Conservation (phyloP, 1,140 invertebrate genomes). For the Achroia grisella region DNA sequence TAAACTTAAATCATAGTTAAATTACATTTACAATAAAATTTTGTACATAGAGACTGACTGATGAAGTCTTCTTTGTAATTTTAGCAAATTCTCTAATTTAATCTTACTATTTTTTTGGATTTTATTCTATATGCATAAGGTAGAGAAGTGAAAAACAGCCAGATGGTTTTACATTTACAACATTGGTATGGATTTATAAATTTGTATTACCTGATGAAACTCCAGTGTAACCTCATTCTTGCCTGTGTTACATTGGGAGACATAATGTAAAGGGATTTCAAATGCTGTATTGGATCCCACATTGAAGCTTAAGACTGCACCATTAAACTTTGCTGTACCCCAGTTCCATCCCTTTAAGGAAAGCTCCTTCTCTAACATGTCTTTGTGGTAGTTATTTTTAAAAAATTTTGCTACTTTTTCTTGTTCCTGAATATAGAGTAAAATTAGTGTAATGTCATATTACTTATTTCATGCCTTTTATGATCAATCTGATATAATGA, state of each 20-base stretch:
- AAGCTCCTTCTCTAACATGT: slow-evolving; percentile 93
- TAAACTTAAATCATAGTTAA: too few relatives aligned
- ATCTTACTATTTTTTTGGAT: too few relatives aligned
- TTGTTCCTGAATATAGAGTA: slow-evolving; percentile 82
- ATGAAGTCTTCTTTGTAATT: too few relatives aligned
- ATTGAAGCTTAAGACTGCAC: slow-evolving; percentile 93
- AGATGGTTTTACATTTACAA: too few relatives aligned
- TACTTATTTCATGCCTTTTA: too few relatives aligned
- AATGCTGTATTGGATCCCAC: slow-evolving; percentile 93
- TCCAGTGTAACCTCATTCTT: slow-evolving; percentile 99
- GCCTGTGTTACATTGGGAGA: slow-evolving; percentile 96
- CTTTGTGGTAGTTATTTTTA: slow-evolving; percentile 86
- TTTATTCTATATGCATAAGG: too few relatives aligned
- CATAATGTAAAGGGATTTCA: slow-evolving; percentile 96
- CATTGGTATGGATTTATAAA: not conserved
- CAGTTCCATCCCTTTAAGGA: slow-evolving; percentile 99
- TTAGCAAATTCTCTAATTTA: too few relatives aligned
- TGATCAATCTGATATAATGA: too few relatives aligned
- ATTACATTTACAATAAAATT: too few relatives aligned
- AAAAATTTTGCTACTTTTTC: slow-evolving; percentile 92
- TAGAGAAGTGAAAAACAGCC: too few relatives aligned
- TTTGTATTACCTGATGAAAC: slow-evolving; percentile 88
- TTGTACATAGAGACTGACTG: too few relatives aligned
- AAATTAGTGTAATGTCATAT: too few relatives aligned
- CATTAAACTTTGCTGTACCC: slow-evolving; percentile 96